Base-by-base conservation (phyloP, 1,140 invertebrate species). In the Zaprionus capensis region DNA sequence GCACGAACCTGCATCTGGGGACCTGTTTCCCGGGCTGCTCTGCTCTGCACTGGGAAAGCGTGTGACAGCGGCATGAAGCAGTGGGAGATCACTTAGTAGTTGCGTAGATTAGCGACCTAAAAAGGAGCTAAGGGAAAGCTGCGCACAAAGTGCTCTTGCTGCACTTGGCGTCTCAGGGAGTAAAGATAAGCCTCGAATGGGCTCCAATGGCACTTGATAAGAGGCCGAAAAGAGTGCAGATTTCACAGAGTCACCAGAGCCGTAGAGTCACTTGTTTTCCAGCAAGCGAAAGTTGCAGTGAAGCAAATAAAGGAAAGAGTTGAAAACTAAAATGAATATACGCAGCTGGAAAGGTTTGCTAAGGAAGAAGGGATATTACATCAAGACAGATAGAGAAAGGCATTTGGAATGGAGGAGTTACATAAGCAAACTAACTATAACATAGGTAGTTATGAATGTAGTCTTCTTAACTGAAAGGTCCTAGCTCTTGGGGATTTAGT, bases 81-180 rank as follows among this genome's bases (percentile, higher is more conserved):
- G 20, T 24, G 28, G 41, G 44, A 65, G 73, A 76, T 71, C 69
- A 73, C 62, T 77, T 72, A 73, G 70, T 58, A 58, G 55, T 66
- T 28, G 31, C 55, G 28, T 66, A 75, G 67, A 75, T 75, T 71
- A 59, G 68, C 68, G 68, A 65, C 61, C 59, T 53, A 56, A 67
- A 76, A 73, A 72, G 70, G 68, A 61, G 62, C 70, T 26, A 55
- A 77, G 64, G 70, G 71, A 77, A 73, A 77, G 75, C 61, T 73
- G 70, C 57, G 38, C 74, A 46, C 69, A 58, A 65, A 76, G 55
- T 66, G 61, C 56, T 28, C 15, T 31, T 22, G 34, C 49, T 20
- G 41, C 28, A 38, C 31, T 34, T 69, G 31, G 46, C 36, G 20
- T 20, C 26, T 28, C 31, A 38, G 22, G 17, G 66, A 36, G 36